Conservation (phyloP, 2,888 invertebrate species). For the Halictus ligatus region DNA sequence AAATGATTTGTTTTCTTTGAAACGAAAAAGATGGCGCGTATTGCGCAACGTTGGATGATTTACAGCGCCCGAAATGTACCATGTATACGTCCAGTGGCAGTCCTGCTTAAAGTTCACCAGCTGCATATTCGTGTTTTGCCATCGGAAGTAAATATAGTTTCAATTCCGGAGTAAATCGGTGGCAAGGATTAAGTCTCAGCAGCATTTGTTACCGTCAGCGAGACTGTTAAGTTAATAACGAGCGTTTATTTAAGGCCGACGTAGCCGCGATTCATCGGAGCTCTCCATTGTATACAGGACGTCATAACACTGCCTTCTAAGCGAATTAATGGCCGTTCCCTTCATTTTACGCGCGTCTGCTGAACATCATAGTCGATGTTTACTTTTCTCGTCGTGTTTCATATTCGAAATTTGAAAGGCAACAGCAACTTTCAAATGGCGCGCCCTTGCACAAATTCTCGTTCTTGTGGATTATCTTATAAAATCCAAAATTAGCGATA, state of each 20-base stretch:
- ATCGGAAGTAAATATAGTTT: constrained; percentile 42
- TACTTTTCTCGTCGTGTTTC: constrained; percentile 1
- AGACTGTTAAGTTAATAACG: constrained; percentile 81
- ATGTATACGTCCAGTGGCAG: not conserved
- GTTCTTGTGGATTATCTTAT: not conserved
- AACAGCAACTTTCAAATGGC: not conserved
- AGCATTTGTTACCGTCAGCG: constrained; percentile 75
- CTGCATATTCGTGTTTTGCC: not conserved
- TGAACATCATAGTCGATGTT: constrained; percentile 63
- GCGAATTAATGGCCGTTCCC: constrained; percentile 72
- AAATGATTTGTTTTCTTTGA: not conserved
- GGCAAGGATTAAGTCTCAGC: constrained; percentile 44
- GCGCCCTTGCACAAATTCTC: not conserved
- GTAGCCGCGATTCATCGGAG: constrained; percentile 72
- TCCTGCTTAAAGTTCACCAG: not conserved
- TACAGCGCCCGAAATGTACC: not conserved
- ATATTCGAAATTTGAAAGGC: not conserved
- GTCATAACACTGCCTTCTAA: constrained; percentile 79
- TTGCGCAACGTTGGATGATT: not conserved
- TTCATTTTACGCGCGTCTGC: constrained; percentile 64
- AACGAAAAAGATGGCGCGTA: not conserved
- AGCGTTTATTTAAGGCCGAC: constrained; percentile 76
- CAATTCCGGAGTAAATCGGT: constrained; percentile 49
- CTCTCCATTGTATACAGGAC: constrained; percentile 75
- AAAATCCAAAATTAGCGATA: not conserved